Conservation (phyloP, 2,888 invertebrate genomes). For the Platerodrilus igneus region DNA sequence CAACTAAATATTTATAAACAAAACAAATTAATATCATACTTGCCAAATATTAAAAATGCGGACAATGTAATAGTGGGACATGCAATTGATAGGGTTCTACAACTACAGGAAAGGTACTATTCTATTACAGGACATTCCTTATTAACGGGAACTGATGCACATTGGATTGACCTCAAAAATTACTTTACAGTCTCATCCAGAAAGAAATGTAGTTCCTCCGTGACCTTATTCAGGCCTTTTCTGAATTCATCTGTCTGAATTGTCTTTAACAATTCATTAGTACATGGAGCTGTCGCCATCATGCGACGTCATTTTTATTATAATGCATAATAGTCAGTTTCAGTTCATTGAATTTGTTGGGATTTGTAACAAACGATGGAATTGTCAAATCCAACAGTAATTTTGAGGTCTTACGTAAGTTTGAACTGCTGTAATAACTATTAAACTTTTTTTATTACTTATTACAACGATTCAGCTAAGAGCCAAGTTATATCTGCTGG, state of each 20-base stretch:
- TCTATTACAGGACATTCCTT: conserved; percentile 39
- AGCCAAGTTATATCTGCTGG: conserved; percentile 49
- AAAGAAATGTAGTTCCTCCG: conserved; percentile 49
- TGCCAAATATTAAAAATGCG: conserved; percentile 41
- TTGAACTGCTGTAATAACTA: no score
- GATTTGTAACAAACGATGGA: conserved; percentile 34
- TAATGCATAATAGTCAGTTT: conserved; percentile 14
- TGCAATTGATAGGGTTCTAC: conserved; percentile 45
- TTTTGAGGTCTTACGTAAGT: conserved; percentile 50
- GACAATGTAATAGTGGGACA: conserved; percentile 31
- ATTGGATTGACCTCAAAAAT: conserved; percentile 51
- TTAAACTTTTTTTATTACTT: conserved; percentile 24
- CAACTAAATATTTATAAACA: conserved; percentile 45
- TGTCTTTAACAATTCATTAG: conserved; percentile 47
- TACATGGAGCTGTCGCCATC: conserved; percentile 36
- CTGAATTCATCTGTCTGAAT: conserved; percentile 49
- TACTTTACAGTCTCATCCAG: conserved; percentile 52
- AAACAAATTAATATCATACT: conserved; percentile 32
- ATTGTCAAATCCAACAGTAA: conserved; percentile 51
- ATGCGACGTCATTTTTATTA: conserved; percentile 14
- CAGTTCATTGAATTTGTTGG: no score
- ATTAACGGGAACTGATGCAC: conserved; percentile 34
- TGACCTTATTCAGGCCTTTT: conserved; percentile 45
- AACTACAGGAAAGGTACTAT: conserved; percentile 47
- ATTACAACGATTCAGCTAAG: conserved; percentile 27